These are phyloP conservation scores for Anolis sagrei DNA, from an alignment of 2,113 vertebrate species.

Conservation along the genomic window DNA sequence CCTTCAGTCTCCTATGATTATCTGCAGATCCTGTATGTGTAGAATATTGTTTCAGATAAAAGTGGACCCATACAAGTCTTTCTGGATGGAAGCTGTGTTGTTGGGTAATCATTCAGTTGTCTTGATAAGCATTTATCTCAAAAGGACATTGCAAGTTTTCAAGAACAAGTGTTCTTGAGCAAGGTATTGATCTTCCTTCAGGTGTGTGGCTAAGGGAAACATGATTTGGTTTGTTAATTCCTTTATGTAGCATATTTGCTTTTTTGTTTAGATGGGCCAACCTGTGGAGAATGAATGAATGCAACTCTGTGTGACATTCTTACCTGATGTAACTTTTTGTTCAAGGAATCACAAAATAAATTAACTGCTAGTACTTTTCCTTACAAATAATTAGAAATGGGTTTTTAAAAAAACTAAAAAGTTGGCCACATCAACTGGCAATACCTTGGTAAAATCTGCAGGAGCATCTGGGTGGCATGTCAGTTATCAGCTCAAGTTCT, in stretches of 20 bases:
- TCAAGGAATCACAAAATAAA: constrained; percentile 34
- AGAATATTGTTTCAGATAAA: neutral
- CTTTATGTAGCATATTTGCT: fast-evolving
- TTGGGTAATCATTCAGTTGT: neutral
- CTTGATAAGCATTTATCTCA: neutral
- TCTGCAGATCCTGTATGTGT: neutral
- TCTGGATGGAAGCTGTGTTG: neutral
- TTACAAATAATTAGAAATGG: neutral
- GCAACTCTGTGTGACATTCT: constrained; percentile 35
- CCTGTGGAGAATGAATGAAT: neutral
- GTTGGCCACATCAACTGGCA: neutral
- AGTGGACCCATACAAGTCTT: fast-evolving
- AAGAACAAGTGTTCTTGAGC: neutral
- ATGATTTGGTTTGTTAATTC: neutral
- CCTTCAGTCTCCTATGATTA: neutral
- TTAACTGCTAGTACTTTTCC: constrained; percentile 16
- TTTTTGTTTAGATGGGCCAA: neutral
- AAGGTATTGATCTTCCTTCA: neutral
- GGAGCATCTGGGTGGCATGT: neutral
- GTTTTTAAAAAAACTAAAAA: neutral
- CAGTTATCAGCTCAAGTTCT: neutral
- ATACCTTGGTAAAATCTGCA: neutral
- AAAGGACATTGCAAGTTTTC: neutral
- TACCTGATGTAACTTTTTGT: constrained; percentile 49
- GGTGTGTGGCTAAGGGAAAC: fast-evolving